These are phyloP conservation scores for Dolichotis patagonum DNA, from an alignment of 2,113 vertebrate species.

Conservation along the genomic window DNA sequence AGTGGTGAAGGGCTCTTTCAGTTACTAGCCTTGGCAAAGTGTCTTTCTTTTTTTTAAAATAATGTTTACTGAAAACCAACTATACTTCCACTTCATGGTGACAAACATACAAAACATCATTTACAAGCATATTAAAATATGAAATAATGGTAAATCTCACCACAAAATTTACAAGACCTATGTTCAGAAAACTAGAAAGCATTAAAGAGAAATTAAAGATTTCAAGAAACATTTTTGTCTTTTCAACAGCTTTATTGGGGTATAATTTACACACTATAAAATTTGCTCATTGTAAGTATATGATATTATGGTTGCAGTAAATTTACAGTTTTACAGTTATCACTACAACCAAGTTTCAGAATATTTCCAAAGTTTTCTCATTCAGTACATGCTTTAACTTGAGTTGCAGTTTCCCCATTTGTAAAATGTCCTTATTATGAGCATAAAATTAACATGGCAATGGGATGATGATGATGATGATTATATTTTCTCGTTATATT, in stretches of 20 bases:
- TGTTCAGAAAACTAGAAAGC: too few relatives aligned
- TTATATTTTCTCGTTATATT: not conserved
- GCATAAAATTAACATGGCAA: not conserved
- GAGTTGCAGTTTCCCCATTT: not conserved
- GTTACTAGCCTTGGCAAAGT: not conserved
- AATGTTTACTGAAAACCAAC: too few relatives aligned
- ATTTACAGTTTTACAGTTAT: not conserved
- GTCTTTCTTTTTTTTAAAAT: not conserved
- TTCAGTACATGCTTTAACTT: not conserved
- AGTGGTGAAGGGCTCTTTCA: not conserved
- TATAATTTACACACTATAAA: not conserved
- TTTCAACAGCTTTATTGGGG: not conserved
- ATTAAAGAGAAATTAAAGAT: too few relatives aligned
- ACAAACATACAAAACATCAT: too few relatives aligned
- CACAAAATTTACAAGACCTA: too few relatives aligned
- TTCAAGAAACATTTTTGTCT: not conserved
- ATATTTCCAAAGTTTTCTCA: not conserved
- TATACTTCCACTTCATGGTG: too few relatives aligned
- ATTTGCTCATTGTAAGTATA: too few relatives aligned
- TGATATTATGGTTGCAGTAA: not conserved
- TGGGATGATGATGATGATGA: not conserved
- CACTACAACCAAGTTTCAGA: not conserved
- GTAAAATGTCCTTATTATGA: not conserved
- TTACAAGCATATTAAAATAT: too few relatives aligned
- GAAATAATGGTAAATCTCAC: too few relatives aligned